phyloP scores from a whole-genome alignment of 2,797 vertebrate genomes.

The Neosilurus mollespiculum region DNA sequence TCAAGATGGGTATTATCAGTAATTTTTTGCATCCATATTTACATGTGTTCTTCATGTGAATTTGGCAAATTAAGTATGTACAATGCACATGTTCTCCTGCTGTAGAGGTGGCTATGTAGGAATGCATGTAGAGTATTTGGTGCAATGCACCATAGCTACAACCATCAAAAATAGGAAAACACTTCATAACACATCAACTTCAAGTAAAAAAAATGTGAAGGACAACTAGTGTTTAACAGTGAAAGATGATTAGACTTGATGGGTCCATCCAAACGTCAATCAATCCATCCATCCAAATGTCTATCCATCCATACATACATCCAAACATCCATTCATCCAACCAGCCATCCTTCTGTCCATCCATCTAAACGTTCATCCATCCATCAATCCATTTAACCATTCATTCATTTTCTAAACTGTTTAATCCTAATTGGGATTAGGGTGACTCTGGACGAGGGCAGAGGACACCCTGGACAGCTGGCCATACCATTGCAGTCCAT shows the following conservation, averaged over 20 bases:
- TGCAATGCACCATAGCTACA: neutral
- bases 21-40: neutral
- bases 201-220: neutral
- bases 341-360: too few species aligned
- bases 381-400: too few species aligned
- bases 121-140: neutral
- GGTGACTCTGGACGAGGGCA: too few species aligned
- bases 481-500: too few species aligned
- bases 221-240: neutral
- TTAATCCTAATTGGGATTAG: too few species aligned
- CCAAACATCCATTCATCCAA: too few species aligned
- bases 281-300: too few species aligned
- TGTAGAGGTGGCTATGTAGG: neutral
- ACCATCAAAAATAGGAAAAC: neutral
- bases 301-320: too few species aligned
- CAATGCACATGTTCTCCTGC: neutral
- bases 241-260: neutral
- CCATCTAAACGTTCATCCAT: too few species aligned
- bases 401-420: too few species aligned
- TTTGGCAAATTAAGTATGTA: neutral
- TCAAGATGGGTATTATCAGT: neutral
- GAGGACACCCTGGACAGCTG: too few species aligned
- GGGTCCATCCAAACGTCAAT: neutral
- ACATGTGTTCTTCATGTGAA: neutral
- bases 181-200: neutral